phyloP scores from a whole-genome alignment of 2,797 vertebrate species.

The Aratinga solstitialis region DNA sequence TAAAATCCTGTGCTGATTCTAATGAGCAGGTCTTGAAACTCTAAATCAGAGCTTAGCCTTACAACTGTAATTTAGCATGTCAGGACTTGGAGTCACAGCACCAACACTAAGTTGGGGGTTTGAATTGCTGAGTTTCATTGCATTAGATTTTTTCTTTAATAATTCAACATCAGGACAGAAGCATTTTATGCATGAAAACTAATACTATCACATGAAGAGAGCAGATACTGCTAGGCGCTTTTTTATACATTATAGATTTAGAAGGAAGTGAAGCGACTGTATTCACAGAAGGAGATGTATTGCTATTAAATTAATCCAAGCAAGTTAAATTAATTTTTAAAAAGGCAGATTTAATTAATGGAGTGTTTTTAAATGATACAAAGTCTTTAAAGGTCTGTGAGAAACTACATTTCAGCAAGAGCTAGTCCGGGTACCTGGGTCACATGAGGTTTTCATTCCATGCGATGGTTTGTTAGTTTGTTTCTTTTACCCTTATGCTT shows the following conservation, averaged over 20 bases:
- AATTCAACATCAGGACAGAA: not conserved
- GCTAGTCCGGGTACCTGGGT: not conserved
- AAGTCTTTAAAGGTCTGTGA: not conserved
- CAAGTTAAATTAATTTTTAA: not conserved
- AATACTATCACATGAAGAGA: not conserved
- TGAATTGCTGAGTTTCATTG: not conserved
- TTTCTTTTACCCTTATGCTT: slow-evolving; percentile 1
- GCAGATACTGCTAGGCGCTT: not conserved
- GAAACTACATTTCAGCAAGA: not conserved
- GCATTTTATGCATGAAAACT: not conserved
- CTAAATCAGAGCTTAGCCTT: slow-evolving; percentile 5
- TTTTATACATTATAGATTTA: not conserved
- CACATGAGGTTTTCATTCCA: not conserved
- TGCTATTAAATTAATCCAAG: not conserved
- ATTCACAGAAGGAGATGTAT: not conserved
- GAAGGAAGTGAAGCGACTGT: not conserved
- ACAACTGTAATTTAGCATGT: not conserved
- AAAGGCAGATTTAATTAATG: not conserved
- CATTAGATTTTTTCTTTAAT: not conserved
- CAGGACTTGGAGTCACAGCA: slow-evolving; percentile 3
- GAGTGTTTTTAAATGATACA: not conserved
- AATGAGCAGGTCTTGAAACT: slow-evolving; percentile 35
- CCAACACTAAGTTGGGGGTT: not conserved
- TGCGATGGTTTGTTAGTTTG: not conserved
- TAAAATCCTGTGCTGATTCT: slow-evolving; percentile 29